Conservation (phyloP, 2,888 invertebrate species). For the Cinara cedri region DNA sequence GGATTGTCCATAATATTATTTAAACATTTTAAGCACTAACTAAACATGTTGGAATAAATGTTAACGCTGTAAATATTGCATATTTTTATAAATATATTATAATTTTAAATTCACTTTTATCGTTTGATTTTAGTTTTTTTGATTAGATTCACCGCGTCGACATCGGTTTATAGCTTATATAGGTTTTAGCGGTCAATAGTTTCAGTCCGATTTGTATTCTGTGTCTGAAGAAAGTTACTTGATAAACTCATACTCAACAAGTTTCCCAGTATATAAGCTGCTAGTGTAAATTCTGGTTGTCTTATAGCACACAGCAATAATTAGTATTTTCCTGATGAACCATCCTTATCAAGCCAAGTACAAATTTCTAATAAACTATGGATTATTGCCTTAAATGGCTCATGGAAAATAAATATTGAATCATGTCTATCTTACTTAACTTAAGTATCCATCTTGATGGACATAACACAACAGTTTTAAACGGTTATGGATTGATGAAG, state of each 20-base stretch:
- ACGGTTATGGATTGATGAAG: neutral
- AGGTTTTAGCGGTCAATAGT: no score
- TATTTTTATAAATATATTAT: no score
- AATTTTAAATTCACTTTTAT: no score
- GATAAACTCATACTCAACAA: neutral
- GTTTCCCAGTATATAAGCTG: neutral
- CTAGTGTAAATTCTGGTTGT: constrained; percentile 6
- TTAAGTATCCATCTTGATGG: constrained; percentile 7
- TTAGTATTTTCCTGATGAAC: constrained; percentile 10
- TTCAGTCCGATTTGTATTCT: no score
- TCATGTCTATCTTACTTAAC: neutral
- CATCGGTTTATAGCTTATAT: no score
- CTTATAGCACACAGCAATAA: neutral
- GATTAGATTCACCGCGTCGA: no score
- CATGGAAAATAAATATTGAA: neutral
- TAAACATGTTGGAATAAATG: no score
- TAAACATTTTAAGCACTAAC: no score
- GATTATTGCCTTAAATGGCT: neutral
- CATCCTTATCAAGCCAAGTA: constrained; percentile 2
- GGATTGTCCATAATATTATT: no score
- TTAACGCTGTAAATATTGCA: no score
- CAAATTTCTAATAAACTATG: neutral
- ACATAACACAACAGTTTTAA: constrained; percentile 5
- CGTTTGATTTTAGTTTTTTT: no score
- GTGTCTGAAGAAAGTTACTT: neutral